These are phyloP conservation scores for Rhimphoctona megacephalus DNA, from an alignment of 2,888 invertebrate species.

Conservation along the genomic window DNA sequence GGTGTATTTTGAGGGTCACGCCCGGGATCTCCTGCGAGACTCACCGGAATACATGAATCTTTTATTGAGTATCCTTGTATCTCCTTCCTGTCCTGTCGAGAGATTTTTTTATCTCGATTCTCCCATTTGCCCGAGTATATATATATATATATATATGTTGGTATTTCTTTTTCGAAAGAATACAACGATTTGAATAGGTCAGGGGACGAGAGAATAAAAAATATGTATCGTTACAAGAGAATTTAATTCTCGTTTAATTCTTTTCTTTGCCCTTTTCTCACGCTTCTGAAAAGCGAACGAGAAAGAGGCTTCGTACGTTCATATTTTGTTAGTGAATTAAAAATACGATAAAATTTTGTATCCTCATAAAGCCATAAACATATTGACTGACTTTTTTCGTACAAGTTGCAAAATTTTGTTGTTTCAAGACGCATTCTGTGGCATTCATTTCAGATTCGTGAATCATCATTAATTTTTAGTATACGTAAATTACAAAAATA, in stretches of 20 bases:
- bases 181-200: conserved; percentile 42
- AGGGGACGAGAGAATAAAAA: conserved; percentile 20
- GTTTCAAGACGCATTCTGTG: too few relatives aligned
- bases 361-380: too few relatives aligned
- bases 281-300: not conserved
- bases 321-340: not conserved
- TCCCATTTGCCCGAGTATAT: conserved; percentile 6
- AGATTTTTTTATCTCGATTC: conserved; percentile 72
- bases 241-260: conserved; percentile 45
- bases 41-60: conserved; percentile 77
- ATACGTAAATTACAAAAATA: too few relatives aligned
- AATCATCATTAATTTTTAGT: too few relatives aligned
- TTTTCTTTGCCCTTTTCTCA: conserved; percentile 28
- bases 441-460: too few relatives aligned
- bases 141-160: not conserved
- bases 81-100: conserved; percentile 59
- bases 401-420: too few relatives aligned
- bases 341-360: not conserved
- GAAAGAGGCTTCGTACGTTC: not conserved
- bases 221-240: conserved; percentile 24
- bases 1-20: conserved; percentile 60
- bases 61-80: conserved; percentile 73
- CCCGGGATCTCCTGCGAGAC: conserved; percentile 53
- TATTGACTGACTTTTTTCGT: too few relatives aligned
- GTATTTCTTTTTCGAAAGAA: conserved; percentile 25